A percentile compares a stretch with the other conserved stretches of the same genome.
Evolutionary conservation across 2,888 invertebrate genomes (phyloP).

Genomic region (Epirrita christyi): DNA sequence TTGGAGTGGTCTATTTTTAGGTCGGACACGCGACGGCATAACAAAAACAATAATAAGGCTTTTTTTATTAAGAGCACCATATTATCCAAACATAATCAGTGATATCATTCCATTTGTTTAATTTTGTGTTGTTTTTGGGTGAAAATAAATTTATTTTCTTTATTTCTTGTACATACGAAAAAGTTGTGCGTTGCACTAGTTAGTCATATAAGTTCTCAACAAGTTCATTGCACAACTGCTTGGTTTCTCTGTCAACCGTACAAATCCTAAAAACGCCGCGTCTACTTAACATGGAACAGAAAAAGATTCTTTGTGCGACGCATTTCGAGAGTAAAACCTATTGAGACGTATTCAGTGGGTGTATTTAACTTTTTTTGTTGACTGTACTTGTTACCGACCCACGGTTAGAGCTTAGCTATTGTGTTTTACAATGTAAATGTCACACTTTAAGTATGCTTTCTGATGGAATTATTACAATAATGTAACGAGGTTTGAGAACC

Average conservation of each 20-base stretch:
- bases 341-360: slow-evolving; percentile 65
- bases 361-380: slow-evolving; percentile 75
- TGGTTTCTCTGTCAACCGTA: slow-evolving; percentile 57
- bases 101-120: no score
- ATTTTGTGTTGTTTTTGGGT: no score
- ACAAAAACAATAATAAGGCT: no score
- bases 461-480: slow-evolving; percentile 22
- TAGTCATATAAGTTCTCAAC: no score
- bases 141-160: no score
- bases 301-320: slow-evolving; percentile 76
- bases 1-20: no score
- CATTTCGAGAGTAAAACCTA: slow-evolving; percentile 77
- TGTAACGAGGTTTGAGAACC: slow-evolving; percentile 2
- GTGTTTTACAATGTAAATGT: slow-evolving; percentile 29
- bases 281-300: slow-evolving; percentile 76
- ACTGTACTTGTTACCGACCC: slow-evolving; percentile 56
- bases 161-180: no score
- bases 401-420: slow-evolving; percentile 30
- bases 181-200: no score
- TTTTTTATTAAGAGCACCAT: no score
- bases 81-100: no score
- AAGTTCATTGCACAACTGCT: neutral
- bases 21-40: no score
- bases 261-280: slow-evolving; percentile 61
- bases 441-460: slow-evolving; percentile 27